Base-by-base conservation (phyloP, 2,888 invertebrate genomes). In the Cyaniris semiargus region DNA sequence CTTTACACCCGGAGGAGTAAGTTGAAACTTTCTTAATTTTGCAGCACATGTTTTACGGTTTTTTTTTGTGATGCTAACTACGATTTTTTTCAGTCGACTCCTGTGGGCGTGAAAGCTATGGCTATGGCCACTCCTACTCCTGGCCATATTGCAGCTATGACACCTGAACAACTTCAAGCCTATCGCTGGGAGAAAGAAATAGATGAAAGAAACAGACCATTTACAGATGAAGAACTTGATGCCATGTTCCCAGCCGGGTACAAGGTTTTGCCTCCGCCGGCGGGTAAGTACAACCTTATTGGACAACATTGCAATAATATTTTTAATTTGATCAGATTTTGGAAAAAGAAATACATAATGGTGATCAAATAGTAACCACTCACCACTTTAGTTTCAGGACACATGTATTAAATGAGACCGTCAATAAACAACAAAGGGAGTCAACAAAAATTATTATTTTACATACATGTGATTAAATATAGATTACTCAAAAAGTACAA, bases 111-210 rank as follows among this genome's bases (percentile, higher is more conserved):
- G 2, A 99, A 99, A 89, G 99, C 99, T 0, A 99, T 99, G 99
- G 98, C 97, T 0, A 97, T 99, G 97, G 98, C 98, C 2, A 99
- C 99, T 0, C 99, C 99, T 0, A 98, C 99, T 0, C 99, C 99
- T 0, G 97, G 98, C 23, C 99, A 99, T 85, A 94, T 99, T 80
- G 97, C 99, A 80, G 97, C 98, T 18, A 99, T 99, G 99, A 99
- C 99, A 0, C 99, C 99, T 0, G 99, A 99, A 89, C 99, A 99
- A 89, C 93, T 99, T 80, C 99, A 99, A 90, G 98, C 99, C 0
- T 99, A 98, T 89, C 96, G 99, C 44, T 99, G 99, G 99, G 99
- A 99, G 90, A 96, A 98, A 84, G 99, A 99, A 92, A 99, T 99
- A 79, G 99, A 99, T 86, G 99, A 99, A 88, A 95, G 99, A 78